These are phyloP conservation scores for Pangasius larnaudii DNA, from an alignment of 2,797 vertebrate species.

Conservation along the genomic window DNA sequence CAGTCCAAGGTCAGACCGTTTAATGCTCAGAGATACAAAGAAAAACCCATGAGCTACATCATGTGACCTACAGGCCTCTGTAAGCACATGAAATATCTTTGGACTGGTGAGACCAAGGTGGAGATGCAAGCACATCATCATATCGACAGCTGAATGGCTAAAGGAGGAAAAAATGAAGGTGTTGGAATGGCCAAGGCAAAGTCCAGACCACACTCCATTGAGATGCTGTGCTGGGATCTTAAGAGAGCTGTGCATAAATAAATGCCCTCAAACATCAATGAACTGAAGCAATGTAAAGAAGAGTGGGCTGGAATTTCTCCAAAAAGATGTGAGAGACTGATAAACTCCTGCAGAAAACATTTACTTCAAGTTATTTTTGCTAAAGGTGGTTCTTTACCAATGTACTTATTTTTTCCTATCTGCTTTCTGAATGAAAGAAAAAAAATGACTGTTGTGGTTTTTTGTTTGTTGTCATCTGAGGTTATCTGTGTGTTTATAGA, in stretches of 20 bases:
- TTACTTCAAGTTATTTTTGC: neutral
- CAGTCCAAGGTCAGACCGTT: neutral
- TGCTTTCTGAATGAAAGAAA: neutral
- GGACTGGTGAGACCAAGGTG: neutral
- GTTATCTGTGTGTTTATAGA: neutral
- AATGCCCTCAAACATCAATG: neutral
- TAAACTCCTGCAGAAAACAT: neutral
- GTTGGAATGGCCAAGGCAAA: neutral
- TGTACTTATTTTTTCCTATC: neutral
- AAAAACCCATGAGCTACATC: neutral
- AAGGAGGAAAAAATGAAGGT: neutral
- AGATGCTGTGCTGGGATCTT: neutral
- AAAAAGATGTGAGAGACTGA: neutral
- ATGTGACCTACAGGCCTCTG: neutral
- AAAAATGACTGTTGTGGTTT: neutral
- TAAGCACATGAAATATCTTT: neutral
- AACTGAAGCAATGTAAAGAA: neutral
- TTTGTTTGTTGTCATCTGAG: neutral
- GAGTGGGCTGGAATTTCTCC: neutral
- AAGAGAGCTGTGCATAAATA: neutral
- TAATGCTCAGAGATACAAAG: neutral
- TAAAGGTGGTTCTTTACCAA: neutral
- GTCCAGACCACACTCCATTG: neutral
- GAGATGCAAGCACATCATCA: neutral
- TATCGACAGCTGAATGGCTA: neutral